phyloP scores from a whole-genome alignment of 1,140 invertebrate genomes.

The Aphelenchoides besseyi region DNA sequence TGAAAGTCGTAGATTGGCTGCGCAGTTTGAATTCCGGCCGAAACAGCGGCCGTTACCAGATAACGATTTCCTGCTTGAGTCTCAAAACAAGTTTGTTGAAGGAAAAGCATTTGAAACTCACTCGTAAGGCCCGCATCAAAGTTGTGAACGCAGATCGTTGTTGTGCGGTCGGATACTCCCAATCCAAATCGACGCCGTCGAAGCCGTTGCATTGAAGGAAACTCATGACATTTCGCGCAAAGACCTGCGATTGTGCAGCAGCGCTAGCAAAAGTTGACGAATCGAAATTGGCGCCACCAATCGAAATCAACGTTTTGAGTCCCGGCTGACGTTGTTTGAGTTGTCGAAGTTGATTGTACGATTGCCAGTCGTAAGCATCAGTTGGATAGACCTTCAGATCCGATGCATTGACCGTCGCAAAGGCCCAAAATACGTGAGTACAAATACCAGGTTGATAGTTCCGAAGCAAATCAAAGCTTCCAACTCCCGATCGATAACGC shows the following conservation, averaged over 20 bases:
- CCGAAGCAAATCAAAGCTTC: conserved; percentile 3
- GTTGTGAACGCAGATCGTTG: conserved; percentile 14
- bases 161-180: conserved; percentile 78
- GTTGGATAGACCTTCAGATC: neutral
- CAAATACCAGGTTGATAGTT: conserved; percentile 21
- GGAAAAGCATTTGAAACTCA: neutral
- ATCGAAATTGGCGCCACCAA: conserved; percentile 17
- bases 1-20: conserved; percentile 61
- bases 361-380: conserved; percentile 7
- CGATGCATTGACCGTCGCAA: conserved; percentile 2
- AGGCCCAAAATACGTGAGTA: conserved; percentile 31
- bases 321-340: conserved; percentile 17
- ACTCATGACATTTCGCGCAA: conserved; percentile 86
- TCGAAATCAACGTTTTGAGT: conserved; percentile 20
- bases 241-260: conserved; percentile 65
- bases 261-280: neutral
- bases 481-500: conserved; percentile 16
- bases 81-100: neutral
- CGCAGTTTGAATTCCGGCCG: conserved; percentile 57
- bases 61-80: conserved; percentile 17
- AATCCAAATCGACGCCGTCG: conserved; percentile 91
- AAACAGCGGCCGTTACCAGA: conserved; percentile 58
- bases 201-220: conserved; percentile 85
- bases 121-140: conserved; percentile 16
- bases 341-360: neutral